Evolutionary conservation across 2,888 invertebrate species (phyloP), one percentile per base, ranked within the genome.

Genomic region (Blastobasis adustella): DNA sequence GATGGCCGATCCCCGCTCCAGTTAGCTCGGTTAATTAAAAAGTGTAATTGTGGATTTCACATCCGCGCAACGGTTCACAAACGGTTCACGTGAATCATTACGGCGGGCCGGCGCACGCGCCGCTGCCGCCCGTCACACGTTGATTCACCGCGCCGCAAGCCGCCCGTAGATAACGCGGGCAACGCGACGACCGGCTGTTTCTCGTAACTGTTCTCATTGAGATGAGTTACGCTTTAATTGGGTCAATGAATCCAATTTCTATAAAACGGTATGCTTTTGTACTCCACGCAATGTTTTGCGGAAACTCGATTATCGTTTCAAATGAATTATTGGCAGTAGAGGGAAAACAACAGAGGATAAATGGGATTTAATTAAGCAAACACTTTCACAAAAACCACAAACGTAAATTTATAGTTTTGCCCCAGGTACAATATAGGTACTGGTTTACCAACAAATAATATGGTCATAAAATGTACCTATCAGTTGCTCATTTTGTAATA

Each of bases 11-110:
- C 75, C 76, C 77, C 87, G 87, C 86, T 87, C 86, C 70, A 87
- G 79, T 86, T 87, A 73, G 79, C 67, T 69, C 78, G 76, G 72
- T 79, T 85, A 86, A 86, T 87, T 86, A 87, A 84, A 85, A 86
- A 79, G 77, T 82, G 79, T 85, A 86, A 87, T 85, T 82, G 83
- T 78, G 80, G 85, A 85, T 86, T 86, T 85, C 85, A 85, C 86
- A 85, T 82, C 82, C 84, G 84, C 71, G 74, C 83, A 75, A 79
- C n/a, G n/a, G n/a, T n/a, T n/a, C n/a, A 84, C 81, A 76, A 76
- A 76, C 76, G 75, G 75, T 79, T 83, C 80, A 81, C 80, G 79
- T 82, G 82, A 82, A 81, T 82, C 82, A 80, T 70, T 52, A 54
- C 50, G 9, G 42, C 10, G 10, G 10, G 42, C 42, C 42, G 10